These are phyloP conservation scores for Microctenopoma lineatum DNA, from an alignment of 2,797 vertebrate genomes.

Conservation along the genomic window DNA sequence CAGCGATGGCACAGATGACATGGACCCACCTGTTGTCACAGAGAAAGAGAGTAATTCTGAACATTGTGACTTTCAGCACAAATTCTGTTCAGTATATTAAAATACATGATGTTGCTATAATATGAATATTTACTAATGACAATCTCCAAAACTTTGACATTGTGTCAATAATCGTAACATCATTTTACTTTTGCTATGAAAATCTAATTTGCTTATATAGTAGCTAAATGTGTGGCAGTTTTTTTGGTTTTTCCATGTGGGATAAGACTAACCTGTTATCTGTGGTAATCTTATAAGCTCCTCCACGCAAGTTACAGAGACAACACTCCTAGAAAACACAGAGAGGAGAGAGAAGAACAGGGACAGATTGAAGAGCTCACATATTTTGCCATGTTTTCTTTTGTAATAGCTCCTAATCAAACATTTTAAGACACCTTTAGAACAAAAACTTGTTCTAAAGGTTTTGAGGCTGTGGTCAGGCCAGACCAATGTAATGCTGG, in stretches of 20 bases:
- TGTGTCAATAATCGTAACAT: neutral
- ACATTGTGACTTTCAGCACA: neutral
- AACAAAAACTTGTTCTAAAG: no score
- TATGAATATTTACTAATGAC: no score
- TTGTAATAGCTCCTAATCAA: neutral
- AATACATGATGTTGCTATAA: no score
- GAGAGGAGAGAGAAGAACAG: neutral
- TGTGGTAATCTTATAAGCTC: constrained; percentile 92
- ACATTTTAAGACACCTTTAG: no score
- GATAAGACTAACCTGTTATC: constrained; percentile 85
- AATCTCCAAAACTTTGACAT: no score
- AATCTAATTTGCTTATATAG: neutral
- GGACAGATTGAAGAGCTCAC: neutral
- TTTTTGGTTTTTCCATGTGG: no score
- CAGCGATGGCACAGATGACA: constrained; percentile 94
- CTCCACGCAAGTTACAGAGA: constrained; percentile 94
- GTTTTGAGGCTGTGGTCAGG: neutral
- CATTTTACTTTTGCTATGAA: neutral
- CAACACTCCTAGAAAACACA: constrained; percentile 90
- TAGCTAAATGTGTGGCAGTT: neutral
- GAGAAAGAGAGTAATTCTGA: neutral
- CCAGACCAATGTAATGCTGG: no score
- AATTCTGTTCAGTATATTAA: no score
- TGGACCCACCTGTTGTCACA: constrained; percentile 90
- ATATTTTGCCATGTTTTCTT: neutral